Conservation (phyloP, 1,140 invertebrate genomes). For the Ips typographus region DNA sequence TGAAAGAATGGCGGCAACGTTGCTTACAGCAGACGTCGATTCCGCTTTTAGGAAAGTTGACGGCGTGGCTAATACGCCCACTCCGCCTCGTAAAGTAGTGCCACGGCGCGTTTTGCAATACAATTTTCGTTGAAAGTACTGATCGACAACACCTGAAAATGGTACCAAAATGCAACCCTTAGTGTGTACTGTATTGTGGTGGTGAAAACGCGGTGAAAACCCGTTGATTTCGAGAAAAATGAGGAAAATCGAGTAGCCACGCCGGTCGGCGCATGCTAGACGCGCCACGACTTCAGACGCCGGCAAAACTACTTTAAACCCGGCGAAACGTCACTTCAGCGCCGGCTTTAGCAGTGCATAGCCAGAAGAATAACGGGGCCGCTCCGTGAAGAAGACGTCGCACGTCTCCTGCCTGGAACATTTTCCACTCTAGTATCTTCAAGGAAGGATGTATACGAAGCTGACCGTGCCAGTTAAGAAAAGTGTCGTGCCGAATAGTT, state of each 20-base stretch:
- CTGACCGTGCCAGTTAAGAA: conserved; percentile 50
- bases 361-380: conserved; percentile 24
- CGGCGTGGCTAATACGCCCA: conserved; percentile 20
- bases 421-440: conserved; percentile 2
- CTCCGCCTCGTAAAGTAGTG: conserved; percentile 37
- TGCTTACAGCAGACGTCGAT: no score
- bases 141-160: conserved; percentile 21
- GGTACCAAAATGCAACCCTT: background rate
- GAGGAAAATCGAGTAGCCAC: background rate
- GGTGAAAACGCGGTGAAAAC: conserved; percentile 5
- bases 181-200: background rate
- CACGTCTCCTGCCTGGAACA: conserved; percentile 22
- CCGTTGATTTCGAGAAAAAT: conserved; percentile 12
- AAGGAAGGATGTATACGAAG: conserved; percentile 52
- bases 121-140: conserved; percentile 34
- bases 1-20: no score
- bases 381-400: conserved; percentile 30
- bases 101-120: background rate
- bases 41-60: conserved; percentile 13
- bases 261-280: conserved; percentile 18
- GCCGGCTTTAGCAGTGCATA: conserved; percentile 28
- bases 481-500: conserved; percentile 47
- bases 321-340: conserved; percentile 17
- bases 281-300: background rate
- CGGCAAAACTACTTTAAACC: conserved; percentile 12